A percentile compares a stretch with the other conserved stretches of the same genome.
Evolutionary conservation across 2,888 invertebrate species (phyloP).

Genomic region (Macrophya alboannulata): DNA sequence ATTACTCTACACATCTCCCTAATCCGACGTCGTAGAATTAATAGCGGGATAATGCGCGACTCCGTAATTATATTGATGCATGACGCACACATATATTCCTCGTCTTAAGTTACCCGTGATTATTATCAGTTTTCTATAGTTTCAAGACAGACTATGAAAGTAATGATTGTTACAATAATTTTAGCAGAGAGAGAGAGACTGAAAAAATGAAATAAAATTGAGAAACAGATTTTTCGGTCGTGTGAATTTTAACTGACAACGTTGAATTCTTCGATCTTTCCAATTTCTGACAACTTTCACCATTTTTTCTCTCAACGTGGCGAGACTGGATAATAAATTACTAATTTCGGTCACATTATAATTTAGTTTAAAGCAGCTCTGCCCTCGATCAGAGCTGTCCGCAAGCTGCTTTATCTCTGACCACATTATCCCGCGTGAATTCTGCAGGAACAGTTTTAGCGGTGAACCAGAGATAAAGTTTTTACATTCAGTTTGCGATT

Average conservation of each 20-base stretch:
- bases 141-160: background rate
- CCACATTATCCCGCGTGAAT: slow-evolving; percentile 11
- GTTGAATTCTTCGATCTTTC: background rate
- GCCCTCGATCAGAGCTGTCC: background rate
- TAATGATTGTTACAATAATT: background rate
- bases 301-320: background rate
- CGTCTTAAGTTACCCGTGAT: background rate
- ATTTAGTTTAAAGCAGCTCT: slow-evolving; percentile 16
- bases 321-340: background rate
- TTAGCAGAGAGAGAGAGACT: background rate
- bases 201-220: background rate
- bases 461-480: slow-evolving; percentile 1
- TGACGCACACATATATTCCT: background rate
- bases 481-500: background rate
- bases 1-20: slow-evolving; percentile 19
- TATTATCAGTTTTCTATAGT: background rate
- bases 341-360: background rate
- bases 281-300: background rate
- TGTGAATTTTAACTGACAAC: background rate
- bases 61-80: background rate
- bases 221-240: background rate
- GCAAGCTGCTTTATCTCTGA: slow-evolving; percentile 25
- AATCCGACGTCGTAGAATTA: slow-evolving; percentile 23
- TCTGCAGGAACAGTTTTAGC: slow-evolving; percentile 7
- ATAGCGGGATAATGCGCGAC: slow-evolving; percentile 22